Conservation (phyloP, 1,140 invertebrate species). For the Penaeus chinensis region DNA sequence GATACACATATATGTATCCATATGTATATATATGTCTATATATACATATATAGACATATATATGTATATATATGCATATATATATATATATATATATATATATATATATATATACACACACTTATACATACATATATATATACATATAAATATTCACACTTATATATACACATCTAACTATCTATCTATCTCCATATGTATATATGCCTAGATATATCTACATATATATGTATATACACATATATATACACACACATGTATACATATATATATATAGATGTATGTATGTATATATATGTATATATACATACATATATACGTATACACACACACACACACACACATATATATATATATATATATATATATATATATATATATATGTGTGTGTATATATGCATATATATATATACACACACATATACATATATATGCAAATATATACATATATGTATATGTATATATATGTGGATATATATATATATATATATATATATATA, state of each 20-base stretch:
- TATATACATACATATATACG: background rate
- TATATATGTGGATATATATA: slow-evolving; percentile 1
- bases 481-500: slow-evolving; percentile 22
- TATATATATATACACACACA: slow-evolving; percentile 1
- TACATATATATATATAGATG: background rate
- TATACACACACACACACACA: background rate
- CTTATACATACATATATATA: background rate
- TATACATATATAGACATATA: slow-evolving; percentile 3
- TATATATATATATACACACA: slow-evolving; percentile 1
- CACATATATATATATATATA: background rate
- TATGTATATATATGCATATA: slow-evolving; percentile 11
- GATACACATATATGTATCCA: background rate
- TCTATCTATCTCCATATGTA: background rate
- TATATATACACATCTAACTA: background rate
- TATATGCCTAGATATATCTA: background rate
- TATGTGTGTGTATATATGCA: background rate
- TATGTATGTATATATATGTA: slow-evolving; percentile 1
- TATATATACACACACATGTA: slow-evolving; percentile 4
- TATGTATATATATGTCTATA: slow-evolving; percentile 3
- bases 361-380: slow-evolving; percentile 13
- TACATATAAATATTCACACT: background rate
- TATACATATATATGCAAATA: background rate
- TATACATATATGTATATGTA: slow-evolving; percentile 6
- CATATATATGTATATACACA: background rate
- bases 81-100: slow-evolving; percentile 15